Evolutionary conservation across 2,888 invertebrate species (phyloP).

Genomic region (Cantharis lateralis): DNA sequence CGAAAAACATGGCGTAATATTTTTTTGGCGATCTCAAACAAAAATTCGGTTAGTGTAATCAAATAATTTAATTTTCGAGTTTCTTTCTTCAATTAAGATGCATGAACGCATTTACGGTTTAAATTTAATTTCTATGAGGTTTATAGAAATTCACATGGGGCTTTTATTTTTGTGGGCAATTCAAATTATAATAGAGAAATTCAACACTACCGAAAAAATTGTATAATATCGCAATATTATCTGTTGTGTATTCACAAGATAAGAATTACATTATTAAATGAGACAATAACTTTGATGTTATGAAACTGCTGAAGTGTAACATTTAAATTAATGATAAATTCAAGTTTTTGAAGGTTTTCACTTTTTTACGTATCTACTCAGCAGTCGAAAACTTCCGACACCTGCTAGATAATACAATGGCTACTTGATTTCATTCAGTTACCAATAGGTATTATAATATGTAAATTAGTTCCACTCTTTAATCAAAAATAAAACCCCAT

Average conservation of each 20-base stretch:
- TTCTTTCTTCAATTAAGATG: background rate
- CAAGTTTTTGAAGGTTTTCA: conserved; percentile 3
- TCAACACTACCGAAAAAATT: background rate
- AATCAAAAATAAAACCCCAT: conserved; percentile 1
- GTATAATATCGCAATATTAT: background rate
- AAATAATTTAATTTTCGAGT: background rate
- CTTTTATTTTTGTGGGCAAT: background rate
- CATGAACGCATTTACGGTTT: background rate
- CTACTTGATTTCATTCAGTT: conserved; percentile 2
- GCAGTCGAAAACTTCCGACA: background rate
- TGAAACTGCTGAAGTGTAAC: background rate
- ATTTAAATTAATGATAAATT: conserved; percentile 5
- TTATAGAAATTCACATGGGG: background rate
- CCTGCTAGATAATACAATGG: conserved; percentile 3
- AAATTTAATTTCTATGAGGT: background rate
- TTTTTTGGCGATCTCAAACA: background rate
- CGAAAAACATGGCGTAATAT: too few species aligned
- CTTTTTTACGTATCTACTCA: background rate
- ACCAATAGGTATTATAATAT: background rate
- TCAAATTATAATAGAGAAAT: background rate
- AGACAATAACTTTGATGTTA: conserved; percentile 1
- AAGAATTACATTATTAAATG: background rate
- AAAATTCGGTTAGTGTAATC: background rate
- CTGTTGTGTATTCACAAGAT: background rate
- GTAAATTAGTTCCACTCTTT: conserved; percentile 1